phyloP scores from a whole-genome alignment of 2,888 invertebrate genomes.

The Pheosia gnoma region DNA sequence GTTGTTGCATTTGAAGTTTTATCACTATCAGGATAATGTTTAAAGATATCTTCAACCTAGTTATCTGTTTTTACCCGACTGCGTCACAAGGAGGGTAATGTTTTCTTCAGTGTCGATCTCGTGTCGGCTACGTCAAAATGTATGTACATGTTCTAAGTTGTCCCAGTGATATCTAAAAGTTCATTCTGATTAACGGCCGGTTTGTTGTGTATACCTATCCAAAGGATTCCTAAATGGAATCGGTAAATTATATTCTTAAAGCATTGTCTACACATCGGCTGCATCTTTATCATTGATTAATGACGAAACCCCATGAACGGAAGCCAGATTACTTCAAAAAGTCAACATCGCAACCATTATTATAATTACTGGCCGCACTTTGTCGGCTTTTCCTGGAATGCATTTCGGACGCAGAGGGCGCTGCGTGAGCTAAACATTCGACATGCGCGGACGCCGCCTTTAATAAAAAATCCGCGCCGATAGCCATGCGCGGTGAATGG shows the following conservation, averaged over 20 bases:
- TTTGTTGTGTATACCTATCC: not conserved
- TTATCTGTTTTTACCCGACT: no score
- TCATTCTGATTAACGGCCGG: not conserved
- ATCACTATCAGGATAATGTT: no score
- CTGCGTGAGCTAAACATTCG: slow-evolving; percentile 59
- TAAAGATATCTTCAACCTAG: no score
- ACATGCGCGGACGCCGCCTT: slow-evolving; percentile 65
- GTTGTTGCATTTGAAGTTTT: no score
- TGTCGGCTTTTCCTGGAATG: slow-evolving; percentile 75
- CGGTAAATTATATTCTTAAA: slow-evolving; percentile 11
- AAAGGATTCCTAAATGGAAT: slow-evolving; percentile 1
- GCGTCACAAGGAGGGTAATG: no score
- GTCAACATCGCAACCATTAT: slow-evolving; percentile 75
- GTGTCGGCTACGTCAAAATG: no score
- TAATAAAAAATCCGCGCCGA: slow-evolving; percentile 61
- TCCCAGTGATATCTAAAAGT: not conserved
- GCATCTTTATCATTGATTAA: slow-evolving; percentile 68
- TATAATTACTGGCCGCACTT: slow-evolving; percentile 69
- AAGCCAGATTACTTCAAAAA: slow-evolving; percentile 78
- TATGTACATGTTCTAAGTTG: not conserved
- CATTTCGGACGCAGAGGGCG: slow-evolving; percentile 37
- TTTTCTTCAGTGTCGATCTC: no score
- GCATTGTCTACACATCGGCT: slow-evolving; percentile 30
- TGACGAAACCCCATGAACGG: slow-evolving; percentile 65
- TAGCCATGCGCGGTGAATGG: slow-evolving; percentile 57